Percentiles rank a stretch among this genome's conserved stretches.
phyloP scores from a whole-genome alignment of 2,888 invertebrate genomes.

The Coremacera marginata region DNA sequence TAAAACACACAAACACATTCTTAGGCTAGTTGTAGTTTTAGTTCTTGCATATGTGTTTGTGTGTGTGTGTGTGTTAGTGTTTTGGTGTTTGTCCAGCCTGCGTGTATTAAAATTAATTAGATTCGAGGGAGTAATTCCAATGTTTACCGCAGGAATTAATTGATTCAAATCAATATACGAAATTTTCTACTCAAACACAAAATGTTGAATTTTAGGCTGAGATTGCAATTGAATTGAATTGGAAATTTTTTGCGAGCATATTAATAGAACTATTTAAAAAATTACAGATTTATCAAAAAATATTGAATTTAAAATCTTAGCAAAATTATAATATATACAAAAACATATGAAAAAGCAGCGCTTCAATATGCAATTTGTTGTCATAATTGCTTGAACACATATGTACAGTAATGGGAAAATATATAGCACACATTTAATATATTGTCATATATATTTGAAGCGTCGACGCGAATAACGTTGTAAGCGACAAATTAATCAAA shows the following conservation, averaged over 20 bases:
- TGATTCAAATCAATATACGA: constrained; percentile 70
- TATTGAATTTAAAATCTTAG: no score
- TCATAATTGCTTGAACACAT: no score
- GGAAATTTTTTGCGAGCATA: background rate
- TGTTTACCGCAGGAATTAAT: constrained; percentile 69
- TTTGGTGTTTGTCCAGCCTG: constrained; percentile 15
- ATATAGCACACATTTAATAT: no score
- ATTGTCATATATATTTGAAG: no score
- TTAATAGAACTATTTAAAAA: no score
- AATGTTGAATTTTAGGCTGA: constrained; percentile 33
- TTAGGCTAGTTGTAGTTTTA: background rate
- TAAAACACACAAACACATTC: background rate
- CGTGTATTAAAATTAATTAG: constrained; percentile 65
- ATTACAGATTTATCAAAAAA: no score
- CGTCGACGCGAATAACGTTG: no score
- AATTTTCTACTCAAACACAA: constrained; percentile 54
- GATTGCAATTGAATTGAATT: background rate
- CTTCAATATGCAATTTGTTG: no score
- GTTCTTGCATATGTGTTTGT: constrained; percentile 7
- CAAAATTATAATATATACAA: no score
- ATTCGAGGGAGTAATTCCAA: constrained; percentile 69
- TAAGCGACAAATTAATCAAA: no score
- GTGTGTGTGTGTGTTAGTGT: constrained; percentile 18
- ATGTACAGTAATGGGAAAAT: no score
- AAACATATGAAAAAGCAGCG: no score